Evolutionary conservation across 2,797 vertebrate species (phyloP).

Genomic region (Parambassis ranga): DNA sequence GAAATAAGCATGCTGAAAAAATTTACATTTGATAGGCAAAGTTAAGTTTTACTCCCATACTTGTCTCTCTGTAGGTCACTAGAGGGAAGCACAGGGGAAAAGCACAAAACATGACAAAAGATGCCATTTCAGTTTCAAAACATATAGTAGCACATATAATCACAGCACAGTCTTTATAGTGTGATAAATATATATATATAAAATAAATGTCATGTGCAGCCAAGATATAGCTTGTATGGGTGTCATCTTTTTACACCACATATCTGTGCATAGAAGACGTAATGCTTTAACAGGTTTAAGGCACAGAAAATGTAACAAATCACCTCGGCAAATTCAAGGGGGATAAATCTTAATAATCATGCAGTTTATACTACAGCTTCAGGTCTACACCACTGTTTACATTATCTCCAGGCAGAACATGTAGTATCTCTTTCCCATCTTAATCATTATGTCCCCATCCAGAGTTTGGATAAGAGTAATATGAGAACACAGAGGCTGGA

Average conservation of each 20-base stretch:
- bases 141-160: constrained; percentile 37
- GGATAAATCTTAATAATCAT: constrained; percentile 62
- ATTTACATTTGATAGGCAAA: constrained; percentile 99
- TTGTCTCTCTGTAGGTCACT: constrained; percentile 99
- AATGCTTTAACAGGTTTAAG: constrained; percentile 22
- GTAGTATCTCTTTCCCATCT: constrained; percentile 69
- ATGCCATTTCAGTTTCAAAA: constrained; percentile 85
- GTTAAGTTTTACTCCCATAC: constrained; percentile 99
- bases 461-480: constrained; percentile 57
- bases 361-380: constrained; percentile 52
- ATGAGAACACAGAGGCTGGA: constrained; percentile 30
- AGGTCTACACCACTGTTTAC: constrained; percentile 52
- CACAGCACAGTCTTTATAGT: constrained; percentile 29
- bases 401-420: constrained; percentile 61
- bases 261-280: not conserved
- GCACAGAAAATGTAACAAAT: constrained; percentile 34
- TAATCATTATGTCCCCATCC: constrained; percentile 65
- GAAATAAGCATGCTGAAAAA: constrained; percentile 99
- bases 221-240: not conserved
- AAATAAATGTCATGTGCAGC: constrained; percentile 25
- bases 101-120: constrained; percentile 86
- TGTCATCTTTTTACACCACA: not conserved
- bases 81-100: constrained; percentile 94
- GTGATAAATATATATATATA: constrained; percentile 13
- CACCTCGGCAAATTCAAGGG: constrained; percentile 30